These are phyloP conservation scores for Apamea anceps DNA, from an alignment of 2,888 invertebrate genomes.

Conservation along the genomic window DNA sequence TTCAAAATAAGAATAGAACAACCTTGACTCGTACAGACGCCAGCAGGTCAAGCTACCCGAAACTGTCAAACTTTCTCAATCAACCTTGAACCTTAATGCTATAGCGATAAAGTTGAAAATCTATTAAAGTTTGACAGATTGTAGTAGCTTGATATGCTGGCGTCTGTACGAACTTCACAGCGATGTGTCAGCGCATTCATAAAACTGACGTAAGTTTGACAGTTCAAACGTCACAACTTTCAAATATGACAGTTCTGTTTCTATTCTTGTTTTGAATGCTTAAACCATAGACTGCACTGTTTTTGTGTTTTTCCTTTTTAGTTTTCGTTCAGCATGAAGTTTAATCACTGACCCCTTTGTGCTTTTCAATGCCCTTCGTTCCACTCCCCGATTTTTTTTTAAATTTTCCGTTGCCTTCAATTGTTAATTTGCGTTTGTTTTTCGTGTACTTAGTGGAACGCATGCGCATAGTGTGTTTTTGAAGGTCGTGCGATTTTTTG, in stretches of 20 bases:
- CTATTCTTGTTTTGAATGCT: slow-evolving; percentile 37
- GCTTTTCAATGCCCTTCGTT: slow-evolving; percentile 56
- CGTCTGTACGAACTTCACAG: neutral
- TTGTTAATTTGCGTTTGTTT: slow-evolving; percentile 21
- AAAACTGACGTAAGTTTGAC: slow-evolving; percentile 16
- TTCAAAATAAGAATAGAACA: slow-evolving; percentile 36
- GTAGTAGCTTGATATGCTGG: too few relatives aligned
- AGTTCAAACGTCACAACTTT: slow-evolving; percentile 19
- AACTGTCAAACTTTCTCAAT: too few relatives aligned
- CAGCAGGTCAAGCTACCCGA: too few relatives aligned
- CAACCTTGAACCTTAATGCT: too few relatives aligned
- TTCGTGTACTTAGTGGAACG: slow-evolving; percentile 60
- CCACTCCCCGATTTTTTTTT: slow-evolving; percentile 42
- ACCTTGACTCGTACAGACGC: neutral
- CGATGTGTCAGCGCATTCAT: neutral
- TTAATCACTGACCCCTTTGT: slow-evolving; percentile 60
- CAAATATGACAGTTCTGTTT: slow-evolving; percentile 1
- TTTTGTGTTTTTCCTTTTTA: slow-evolving; percentile 33
- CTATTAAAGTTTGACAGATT: too few relatives aligned
- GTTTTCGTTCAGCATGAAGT: slow-evolving; percentile 50
- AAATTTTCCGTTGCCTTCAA: slow-evolving; percentile 14
- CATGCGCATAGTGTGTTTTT: slow-evolving; percentile 52
- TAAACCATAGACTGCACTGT: slow-evolving; percentile 41
- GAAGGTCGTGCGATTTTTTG: slow-evolving; percentile 53
- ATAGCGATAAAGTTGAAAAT: too few relatives aligned